Base-by-base conservation (phyloP, 2,888 invertebrate genomes). In the Callyntrura guangdongensis region DNA sequence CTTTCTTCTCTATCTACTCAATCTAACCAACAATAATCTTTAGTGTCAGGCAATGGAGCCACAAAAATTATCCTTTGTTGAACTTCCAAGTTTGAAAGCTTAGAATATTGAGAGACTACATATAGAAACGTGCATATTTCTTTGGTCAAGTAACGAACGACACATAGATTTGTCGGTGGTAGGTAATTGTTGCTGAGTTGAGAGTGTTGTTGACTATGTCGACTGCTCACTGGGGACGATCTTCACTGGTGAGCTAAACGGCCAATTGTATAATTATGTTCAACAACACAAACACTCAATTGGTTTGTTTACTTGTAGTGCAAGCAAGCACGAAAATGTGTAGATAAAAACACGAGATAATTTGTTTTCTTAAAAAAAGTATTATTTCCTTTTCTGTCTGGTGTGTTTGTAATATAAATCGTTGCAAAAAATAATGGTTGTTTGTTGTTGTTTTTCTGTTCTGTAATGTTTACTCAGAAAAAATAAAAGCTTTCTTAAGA, bases 251-350 rank as follows among this genome's bases (percentile, higher is more conserved):
- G 20, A 49, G 22, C 1, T 11, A 74, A 72, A 67, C 27, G 36
- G 12, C 9, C 17, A 47, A 49, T 11, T 67, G 64, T 72, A 20
- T 49, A 9, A 47, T 49, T 74, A 49, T 8, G 20, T 11, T 49
- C 47, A 45, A 17, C 12, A 64, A 17, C 12, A 64, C 2, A 20
- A 74, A 74, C 20, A 1, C 20, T 74, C 74, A 74, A 74, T 74
- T 74, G 22, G 74, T 74, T 74, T 74, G 74, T 74, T 74, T 74
- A 74, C 47, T 74, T 49, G 12, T 11, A 47, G 0, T 20, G 17
- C 45, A 47, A 49, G 6, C 17, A 45, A 14, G 36, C 45, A 17
- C 47, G 22, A 8, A 4, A 17, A 45, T 25, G 12, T 64, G n/a
- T 8, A 47, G 47, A 45, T 27, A 36, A 27, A 67, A 67, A 8